Base-by-base conservation (phyloP, 2,888 invertebrate species). In the Erebia palarica region DNA sequence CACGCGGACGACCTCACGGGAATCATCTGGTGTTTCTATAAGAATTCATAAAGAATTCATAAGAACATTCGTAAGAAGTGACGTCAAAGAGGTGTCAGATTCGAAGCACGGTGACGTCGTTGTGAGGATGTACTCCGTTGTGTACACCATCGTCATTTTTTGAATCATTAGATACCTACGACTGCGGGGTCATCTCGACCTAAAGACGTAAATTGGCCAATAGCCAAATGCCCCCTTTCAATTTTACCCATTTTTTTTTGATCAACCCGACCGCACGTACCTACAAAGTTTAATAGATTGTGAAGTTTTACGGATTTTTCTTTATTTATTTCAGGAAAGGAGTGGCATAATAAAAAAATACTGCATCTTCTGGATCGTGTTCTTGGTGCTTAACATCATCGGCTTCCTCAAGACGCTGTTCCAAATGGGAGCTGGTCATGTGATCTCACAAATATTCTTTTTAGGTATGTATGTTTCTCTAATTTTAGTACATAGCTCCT, bases 301-400 rank as follows among this genome's bases (percentile, higher is more conserved):
- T 36, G 36, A 47, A 44, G 3, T 13, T 13, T 3, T 14, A 42
- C 16, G 9, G 5, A 9, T 63, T 9, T 18, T 21, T 21, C 21
- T 51, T 58, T 66, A 53, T 65, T 16, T 13, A 42, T 86, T 89
- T 9, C 81, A 93, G 92, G 91, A 91, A 69, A 90, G 86, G 72
- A 77, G 81, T 55, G 78, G 84, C n/a, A 80, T 93, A 9, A 86
- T 92, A 76, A 92, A 89, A 82, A 92, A 91, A 78, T 93, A 92
- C 78, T 92, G 91, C 82, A 91, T 93, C 78, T 91, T 91, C 81
- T 92, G 93, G 93, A 86, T 92, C 55, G 85, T 92, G 51, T 92
- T 92, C 77, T 78, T 92, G 78, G 91, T 92, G 74, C 84, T 92
- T 36, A 90, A 85, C 79, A 88, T 92, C 77, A 89, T 93, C 68